Conservation (phyloP, 2,888 invertebrate species). For the Cartodere bifasciata region DNA sequence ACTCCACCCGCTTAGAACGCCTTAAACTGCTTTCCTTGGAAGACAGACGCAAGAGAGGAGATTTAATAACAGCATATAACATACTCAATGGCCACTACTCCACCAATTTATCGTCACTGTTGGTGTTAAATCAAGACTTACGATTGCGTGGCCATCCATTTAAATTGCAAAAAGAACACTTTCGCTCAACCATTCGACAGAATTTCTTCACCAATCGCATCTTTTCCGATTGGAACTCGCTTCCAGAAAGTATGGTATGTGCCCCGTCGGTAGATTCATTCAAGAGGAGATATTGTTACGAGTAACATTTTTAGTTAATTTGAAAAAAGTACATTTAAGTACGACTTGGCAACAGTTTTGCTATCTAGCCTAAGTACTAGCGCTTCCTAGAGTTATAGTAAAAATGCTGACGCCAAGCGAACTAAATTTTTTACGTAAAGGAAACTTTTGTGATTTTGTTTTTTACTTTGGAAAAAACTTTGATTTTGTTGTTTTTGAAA, state of each 20-base stretch:
- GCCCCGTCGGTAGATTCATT: background rate
- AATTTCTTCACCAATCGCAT: conserved; percentile 4
- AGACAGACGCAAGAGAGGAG: background rate
- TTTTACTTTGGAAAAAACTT: too few species aligned
- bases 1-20: background rate
- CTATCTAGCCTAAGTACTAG: too few species aligned
- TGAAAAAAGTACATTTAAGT: too few species aligned
- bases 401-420: too few species aligned
- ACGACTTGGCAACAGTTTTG: too few species aligned
- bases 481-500: too few species aligned
- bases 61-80: background rate
- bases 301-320: too few species aligned
- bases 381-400: too few species aligned
- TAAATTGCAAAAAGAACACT: conserved; percentile 2
- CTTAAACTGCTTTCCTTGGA: conserved; percentile 1
- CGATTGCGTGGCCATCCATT: conserved; percentile 1
- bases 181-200: conserved; percentile 3
- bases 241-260: background rate
- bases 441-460: too few species aligned
- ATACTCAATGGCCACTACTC: background rate
- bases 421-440: too few species aligned
- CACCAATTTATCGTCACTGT: background rate
- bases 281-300: too few species aligned
- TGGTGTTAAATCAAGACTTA: background rate
- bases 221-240: background rate